phyloP scores from a whole-genome alignment of 2,888 invertebrate species.

The Orthosia incerta region DNA sequence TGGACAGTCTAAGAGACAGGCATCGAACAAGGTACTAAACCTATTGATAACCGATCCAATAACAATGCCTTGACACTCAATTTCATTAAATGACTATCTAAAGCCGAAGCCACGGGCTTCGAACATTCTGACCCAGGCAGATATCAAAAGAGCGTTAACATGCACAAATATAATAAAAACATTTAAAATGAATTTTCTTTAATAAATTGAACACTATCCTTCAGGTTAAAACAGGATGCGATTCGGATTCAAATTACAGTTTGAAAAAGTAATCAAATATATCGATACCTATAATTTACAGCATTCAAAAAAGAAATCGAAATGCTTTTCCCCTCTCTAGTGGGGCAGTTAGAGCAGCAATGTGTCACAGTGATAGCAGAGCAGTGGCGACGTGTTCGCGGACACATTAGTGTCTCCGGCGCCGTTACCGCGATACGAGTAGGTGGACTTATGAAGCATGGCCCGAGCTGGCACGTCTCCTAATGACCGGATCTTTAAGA shows the following conservation, averaged over 20 bases:
- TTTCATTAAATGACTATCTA: not conserved
- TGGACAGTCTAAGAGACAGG: not conserved
- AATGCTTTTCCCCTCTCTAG: not conserved
- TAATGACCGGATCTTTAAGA: slow-evolving; percentile 50
- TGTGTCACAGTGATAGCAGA: slow-evolving; percentile 40
- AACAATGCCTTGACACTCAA: not conserved
- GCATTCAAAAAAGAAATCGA: not conserved
- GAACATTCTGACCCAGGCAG: no score
- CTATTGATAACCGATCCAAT: not conserved
- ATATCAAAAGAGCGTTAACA: no score
- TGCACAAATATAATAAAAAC: no score
- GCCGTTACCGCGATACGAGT: slow-evolving; percentile 47
- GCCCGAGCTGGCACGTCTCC: slow-evolving; percentile 55
- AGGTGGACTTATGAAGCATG: slow-evolving; percentile 49
- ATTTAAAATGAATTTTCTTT: no score
- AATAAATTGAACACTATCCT: no score
- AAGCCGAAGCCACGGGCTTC: no score
- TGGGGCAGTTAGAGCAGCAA: slow-evolving; percentile 20
- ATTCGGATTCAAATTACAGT: not conserved
- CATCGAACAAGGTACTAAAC: not conserved
- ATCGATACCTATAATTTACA: not conserved
- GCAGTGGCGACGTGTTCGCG: slow-evolving; percentile 48
- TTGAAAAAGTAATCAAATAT: no score
- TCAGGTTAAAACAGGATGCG: not conserved
- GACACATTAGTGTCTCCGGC: slow-evolving; percentile 60